phyloP scores from a whole-genome alignment of 2,888 invertebrate genomes.

The Drosophila longiperda region DNA sequence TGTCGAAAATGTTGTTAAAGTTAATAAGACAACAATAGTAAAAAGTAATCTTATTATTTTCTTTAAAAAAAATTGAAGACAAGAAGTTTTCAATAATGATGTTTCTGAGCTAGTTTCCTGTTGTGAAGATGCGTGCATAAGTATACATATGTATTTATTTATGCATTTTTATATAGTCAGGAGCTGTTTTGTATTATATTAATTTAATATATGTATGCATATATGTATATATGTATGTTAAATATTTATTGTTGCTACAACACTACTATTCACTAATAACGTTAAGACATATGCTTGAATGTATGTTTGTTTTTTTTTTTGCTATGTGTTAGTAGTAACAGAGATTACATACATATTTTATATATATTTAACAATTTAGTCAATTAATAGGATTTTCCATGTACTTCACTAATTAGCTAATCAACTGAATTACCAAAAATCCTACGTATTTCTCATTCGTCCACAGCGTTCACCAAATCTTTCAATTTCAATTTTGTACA shows the following conservation, averaged over 20 bases:
- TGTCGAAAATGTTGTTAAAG: background rate
- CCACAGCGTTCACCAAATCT: slow-evolving; percentile 19
- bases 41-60: background rate
- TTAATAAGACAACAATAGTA: background rate
- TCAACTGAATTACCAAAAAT: slow-evolving; percentile 19
- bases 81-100: background rate
- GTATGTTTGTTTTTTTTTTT: slow-evolving; percentile 16
- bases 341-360: slow-evolving; percentile 2
- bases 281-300: slow-evolving; percentile 45
- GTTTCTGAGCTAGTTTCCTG: slow-evolving; percentile 3
- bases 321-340: slow-evolving; percentile 33
- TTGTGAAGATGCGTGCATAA: slow-evolving; percentile 17
- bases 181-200: slow-evolving; percentile 12
- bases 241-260: slow-evolving; percentile 52
- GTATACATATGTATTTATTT: slow-evolving; percentile 18
- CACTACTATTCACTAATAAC: slow-evolving; percentile 56
- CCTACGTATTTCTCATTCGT: slow-evolving; percentile 5
- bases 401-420: slow-evolving; percentile 16
- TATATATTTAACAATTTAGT: slow-evolving; percentile 39
- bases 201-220: slow-evolving; percentile 22
- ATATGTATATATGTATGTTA: slow-evolving; percentile 32
- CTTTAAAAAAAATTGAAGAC: background rate
- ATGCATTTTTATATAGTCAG: slow-evolving; percentile 10
- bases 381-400: slow-evolving; percentile 7
- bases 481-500: slow-evolving; percentile 34